phyloP scores from a whole-genome alignment of 1,140 invertebrate genomes.

The Ceratoteleas bidentatus region DNA sequence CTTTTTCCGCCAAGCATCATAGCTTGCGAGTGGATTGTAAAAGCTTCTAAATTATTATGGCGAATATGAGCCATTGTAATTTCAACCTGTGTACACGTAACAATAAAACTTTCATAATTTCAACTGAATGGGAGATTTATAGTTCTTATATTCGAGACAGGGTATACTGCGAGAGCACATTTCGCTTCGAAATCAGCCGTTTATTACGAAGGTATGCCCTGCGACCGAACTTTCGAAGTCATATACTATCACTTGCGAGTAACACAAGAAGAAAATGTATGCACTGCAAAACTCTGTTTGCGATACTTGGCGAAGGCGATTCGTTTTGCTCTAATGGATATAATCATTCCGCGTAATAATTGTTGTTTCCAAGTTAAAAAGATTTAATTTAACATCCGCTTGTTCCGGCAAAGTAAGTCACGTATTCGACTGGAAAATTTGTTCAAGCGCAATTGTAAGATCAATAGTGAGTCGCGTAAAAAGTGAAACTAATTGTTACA shows the following conservation, averaged over 20 bases:
- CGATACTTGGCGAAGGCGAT: not conserved
- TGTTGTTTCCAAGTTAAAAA: slow-evolving; percentile 3
- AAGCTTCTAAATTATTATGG: slow-evolving; percentile 39
- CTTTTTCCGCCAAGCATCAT: slow-evolving; percentile 38
- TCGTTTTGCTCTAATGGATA: slow-evolving; percentile 12
- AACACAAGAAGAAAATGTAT: slow-evolving; percentile 40
- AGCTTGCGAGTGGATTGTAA: slow-evolving; percentile 29
- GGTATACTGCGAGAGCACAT: slow-evolving; percentile 20
- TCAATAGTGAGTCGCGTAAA: not conserved
- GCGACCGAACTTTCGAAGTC: slow-evolving; percentile 43
- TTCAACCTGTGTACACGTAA: slow-evolving; percentile 42
- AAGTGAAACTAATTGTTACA: slow-evolving; percentile 1
- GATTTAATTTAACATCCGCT: slow-evolving; percentile 3
- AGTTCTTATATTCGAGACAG: slow-evolving; percentile 48
- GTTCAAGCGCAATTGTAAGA: not conserved
- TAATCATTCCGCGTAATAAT: slow-evolving; percentile 12
- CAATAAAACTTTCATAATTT: slow-evolving; percentile 65
- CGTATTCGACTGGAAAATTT: slow-evolving; percentile 6
- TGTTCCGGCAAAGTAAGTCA: not conserved
- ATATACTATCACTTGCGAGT: slow-evolving; percentile 36
- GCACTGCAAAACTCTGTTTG: slow-evolving; percentile 16
- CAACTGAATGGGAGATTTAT: slow-evolving; percentile 50
- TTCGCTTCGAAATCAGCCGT: slow-evolving; percentile 47
- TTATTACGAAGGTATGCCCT: slow-evolving; percentile 40
- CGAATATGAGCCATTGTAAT: slow-evolving; percentile 55